Evolutionary conservation across 2,888 invertebrate genomes (phyloP).

Genomic region (Anticlea derivata): DNA sequence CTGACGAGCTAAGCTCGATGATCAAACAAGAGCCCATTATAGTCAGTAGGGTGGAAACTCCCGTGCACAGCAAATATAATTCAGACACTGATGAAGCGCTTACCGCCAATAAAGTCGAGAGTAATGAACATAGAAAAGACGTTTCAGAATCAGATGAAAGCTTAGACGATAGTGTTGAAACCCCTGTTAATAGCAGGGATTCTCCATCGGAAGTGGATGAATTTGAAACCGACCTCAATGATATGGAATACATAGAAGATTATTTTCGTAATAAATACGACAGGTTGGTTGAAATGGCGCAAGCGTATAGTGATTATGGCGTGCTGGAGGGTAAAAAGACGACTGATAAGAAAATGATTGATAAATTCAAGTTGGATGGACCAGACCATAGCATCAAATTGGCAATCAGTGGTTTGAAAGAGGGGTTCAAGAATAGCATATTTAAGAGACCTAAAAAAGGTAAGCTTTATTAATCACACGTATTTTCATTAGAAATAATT

Average conservation of each 20-base stretch:
- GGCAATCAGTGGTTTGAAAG: constrained; percentile 24
- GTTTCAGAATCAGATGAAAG: constrained; percentile 50
- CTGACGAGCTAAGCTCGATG: constrained; percentile 62
- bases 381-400: constrained; percentile 40
- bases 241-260: constrained; percentile 63
- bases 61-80: constrained; percentile 25
- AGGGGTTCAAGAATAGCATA: constrained; percentile 28
- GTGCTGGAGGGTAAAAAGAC: constrained; percentile 61
- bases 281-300: constrained; percentile 58
- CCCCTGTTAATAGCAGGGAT: constrained; percentile 33
- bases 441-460: constrained; percentile 42
- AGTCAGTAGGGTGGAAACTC: constrained; percentile 11
- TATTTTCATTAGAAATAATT: no score
- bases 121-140: constrained; percentile 22
- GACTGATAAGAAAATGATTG: constrained; percentile 40
- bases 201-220: constrained; percentile 35
- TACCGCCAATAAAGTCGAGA: constrained; percentile 4
- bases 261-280: constrained; percentile 56
- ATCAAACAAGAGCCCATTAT: constrained; percentile 45
- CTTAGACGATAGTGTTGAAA: constrained; percentile 22
- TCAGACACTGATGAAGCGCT: constrained; percentile 18
- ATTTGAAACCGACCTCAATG: constrained; percentile 40
- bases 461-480: constrained; percentile 24
- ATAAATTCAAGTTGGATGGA: constrained; percentile 32
- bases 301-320: constrained; percentile 77